Percentiles rank a stretch among this genome's conserved stretches.
phyloP scores from a whole-genome alignment of 1,140 invertebrate genomes.

The Lerema accius region DNA sequence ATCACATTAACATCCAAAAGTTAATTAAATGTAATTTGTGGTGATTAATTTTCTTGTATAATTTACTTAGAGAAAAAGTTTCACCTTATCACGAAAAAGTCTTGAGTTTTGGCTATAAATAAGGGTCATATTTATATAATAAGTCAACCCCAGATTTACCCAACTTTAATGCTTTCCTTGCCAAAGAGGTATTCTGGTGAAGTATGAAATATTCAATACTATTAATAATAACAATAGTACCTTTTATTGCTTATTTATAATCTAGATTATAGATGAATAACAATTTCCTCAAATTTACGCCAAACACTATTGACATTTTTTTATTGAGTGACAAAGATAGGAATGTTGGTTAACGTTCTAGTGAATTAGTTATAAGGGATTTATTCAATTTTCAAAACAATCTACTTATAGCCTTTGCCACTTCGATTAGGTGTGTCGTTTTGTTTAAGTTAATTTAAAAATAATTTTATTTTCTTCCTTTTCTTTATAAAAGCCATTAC shows the following conservation, averaged over 20 bases:
- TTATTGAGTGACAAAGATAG: no score
- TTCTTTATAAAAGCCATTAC: no score
- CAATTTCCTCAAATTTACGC: no score
- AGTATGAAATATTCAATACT: conserved; percentile 13
- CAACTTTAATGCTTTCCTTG: conserved; percentile 45
- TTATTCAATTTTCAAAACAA: no score
- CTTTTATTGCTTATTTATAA: no score
- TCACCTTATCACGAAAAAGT: conserved; percentile 45
- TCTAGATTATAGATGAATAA: no score
- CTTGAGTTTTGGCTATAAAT: conserved; percentile 53
- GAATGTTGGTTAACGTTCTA: no score
- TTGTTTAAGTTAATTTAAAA: background rate
- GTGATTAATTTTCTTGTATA: conserved; percentile 12
- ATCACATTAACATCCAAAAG: no score
- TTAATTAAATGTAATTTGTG: conserved; percentile 22
- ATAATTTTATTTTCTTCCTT: background rate
- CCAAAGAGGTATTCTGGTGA: conserved; percentile 11
- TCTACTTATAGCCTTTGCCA: no score
- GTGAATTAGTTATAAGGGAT: no score
- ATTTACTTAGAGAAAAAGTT: conserved; percentile 19
- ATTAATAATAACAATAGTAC: background rate
- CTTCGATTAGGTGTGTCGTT: background rate
- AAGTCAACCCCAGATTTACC: conserved; percentile 50
- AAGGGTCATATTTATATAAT: conserved; percentile 60
- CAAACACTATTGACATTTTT: no score